Conservation (phyloP, 2,888 invertebrate genomes). For the Rotaria macrura region DNA sequence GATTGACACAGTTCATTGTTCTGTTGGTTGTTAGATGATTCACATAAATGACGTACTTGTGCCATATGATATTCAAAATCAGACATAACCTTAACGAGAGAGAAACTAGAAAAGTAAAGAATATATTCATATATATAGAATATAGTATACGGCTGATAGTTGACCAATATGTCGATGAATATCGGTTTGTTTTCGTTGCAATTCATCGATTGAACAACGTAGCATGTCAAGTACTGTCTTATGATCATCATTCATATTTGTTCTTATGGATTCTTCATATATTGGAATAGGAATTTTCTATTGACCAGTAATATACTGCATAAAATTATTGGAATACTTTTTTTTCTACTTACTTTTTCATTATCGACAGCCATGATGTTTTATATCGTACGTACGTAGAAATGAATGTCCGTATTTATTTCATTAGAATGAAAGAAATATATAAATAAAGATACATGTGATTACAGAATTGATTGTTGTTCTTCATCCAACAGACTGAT, state of each 20-base stretch:
- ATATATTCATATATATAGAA: neutral
- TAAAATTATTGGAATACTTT: neutral
- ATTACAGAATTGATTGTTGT: neutral
- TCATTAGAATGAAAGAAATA: neutral
- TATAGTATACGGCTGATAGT: neutral
- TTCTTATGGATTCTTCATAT: neutral
- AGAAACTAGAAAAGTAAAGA: neutral
- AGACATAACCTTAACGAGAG: neutral
- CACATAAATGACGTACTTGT: neutral
- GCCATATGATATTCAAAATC: slow-evolving; percentile 3
- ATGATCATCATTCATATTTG: neutral
- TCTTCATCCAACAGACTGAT: neutral
- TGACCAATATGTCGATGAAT: neutral
- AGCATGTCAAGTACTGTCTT: neutral
- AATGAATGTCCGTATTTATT: neutral
- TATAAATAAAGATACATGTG: neutral
- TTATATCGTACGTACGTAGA: neutral
- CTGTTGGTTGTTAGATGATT: neutral
- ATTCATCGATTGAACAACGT: neutral
- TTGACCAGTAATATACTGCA: neutral
- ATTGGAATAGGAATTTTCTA: neutral
- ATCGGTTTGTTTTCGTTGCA: neutral
- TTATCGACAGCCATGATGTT: neutral
- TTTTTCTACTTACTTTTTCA: neutral
- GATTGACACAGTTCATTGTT: neutral